A percentile compares a stretch with the other conserved stretches of the same genome.
These are phyloP conservation scores for Andricus grossulariae DNA, from an alignment of 1,140 invertebrate genomes.

Conservation along the genomic window DNA sequence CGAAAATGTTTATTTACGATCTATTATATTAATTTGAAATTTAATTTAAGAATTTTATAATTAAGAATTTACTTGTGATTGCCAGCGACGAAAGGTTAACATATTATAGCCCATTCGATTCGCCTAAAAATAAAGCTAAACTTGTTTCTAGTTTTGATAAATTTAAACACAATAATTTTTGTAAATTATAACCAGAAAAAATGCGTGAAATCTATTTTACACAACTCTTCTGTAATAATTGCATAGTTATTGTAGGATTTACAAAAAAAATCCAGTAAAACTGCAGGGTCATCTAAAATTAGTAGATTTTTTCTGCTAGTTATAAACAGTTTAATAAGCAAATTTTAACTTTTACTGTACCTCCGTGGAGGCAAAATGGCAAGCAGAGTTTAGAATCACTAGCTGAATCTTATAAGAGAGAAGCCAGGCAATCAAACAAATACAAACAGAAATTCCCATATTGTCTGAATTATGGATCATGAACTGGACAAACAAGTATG, in stretches of 20 bases:
- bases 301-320: no score
- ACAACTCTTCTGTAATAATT: no score
- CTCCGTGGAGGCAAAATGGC: conserved; percentile 61
- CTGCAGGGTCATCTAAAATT: no score
- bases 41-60: neutral
- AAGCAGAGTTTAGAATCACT: conserved; percentile 56
- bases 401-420: conserved; percentile 57
- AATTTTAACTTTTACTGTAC: conserved; percentile 42
- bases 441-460: neutral
- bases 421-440: conserved; percentile 51
- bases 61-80: neutral
- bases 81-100: conserved; percentile 54
- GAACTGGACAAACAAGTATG: conserved; percentile 57
- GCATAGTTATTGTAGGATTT: no score
- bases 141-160: no score
- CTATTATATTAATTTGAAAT: neutral
- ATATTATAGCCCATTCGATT: conserved; percentile 58
- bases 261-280: no score
- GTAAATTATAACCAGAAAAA: no score
- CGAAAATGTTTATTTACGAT: neutral
- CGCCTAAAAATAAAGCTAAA: conserved; percentile 57
- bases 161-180: no score
- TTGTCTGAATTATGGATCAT: conserved; percentile 26
- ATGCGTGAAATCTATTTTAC: neutral
- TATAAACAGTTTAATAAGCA: no score